phyloP scores from a whole-genome alignment of 2,113 vertebrate species.

The Chroicocephalus ridibundus region DNA sequence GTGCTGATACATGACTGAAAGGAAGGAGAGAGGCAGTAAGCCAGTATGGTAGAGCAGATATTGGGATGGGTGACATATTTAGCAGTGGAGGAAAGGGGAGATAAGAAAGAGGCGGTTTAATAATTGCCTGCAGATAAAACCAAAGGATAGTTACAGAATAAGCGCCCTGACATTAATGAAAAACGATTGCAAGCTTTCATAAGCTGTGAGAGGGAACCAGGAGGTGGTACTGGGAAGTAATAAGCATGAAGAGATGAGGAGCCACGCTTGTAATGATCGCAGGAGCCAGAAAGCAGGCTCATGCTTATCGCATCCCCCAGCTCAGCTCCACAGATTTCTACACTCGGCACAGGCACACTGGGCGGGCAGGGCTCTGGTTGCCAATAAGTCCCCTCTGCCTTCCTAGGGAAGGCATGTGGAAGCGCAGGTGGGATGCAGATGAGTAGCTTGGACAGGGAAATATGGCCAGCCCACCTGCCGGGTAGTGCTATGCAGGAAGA shows the following conservation, averaged over 20 bases:
- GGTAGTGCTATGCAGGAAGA: neutral
- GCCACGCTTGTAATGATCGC: accelerated
- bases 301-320: neutral
- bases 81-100: neutral
- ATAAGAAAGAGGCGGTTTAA: neutral
- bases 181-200: neutral
- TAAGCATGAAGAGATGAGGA: neutral
- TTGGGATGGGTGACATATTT: neutral
- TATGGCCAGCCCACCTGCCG: neutral
- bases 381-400: neutral
- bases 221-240: neutral
- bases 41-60: neutral
- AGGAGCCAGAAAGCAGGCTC: neutral
- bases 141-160: neutral
- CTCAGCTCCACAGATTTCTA: neutral
- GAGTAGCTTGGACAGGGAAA: neutral
- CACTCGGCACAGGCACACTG: neutral
- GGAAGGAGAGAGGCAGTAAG: neutral
- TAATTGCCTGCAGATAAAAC: conserved; percentile 6
- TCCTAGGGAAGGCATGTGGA: neutral
- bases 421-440: neutral
- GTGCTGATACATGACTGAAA: neutral
- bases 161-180: neutral
- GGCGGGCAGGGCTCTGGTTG: neutral
- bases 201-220: neutral